phyloP scores from a whole-genome alignment of 2,113 vertebrate genomes.

The Eleginops maclovinus region DNA sequence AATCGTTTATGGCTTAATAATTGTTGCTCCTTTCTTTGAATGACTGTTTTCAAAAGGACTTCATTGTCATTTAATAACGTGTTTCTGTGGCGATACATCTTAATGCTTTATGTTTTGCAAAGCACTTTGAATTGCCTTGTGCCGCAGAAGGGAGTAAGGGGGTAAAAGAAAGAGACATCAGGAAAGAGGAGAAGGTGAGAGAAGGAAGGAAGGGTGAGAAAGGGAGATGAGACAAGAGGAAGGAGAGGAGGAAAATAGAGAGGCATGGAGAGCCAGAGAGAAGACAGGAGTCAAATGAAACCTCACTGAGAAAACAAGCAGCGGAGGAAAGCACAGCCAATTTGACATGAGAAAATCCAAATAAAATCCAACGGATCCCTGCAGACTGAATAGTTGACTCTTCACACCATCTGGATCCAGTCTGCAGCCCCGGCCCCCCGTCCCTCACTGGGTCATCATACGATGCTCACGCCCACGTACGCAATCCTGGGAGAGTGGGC shows the following conservation, averaged over 20 bases:
- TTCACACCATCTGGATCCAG: constrained; percentile 57
- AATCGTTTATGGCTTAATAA: no score
- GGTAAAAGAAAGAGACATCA: no score
- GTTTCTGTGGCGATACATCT: no score
- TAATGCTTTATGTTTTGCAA: no score
- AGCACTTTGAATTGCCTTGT: no score
- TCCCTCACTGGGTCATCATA: constrained; percentile 53
- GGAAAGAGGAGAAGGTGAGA: background rate
- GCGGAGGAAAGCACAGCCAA: constrained; percentile 29
- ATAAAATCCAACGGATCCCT: constrained; percentile 37
- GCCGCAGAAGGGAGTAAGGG: background rate
- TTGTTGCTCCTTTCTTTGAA: no score
- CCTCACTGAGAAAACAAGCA: constrained; percentile 27
- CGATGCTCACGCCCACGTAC: constrained; percentile 59
- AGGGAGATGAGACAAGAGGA: background rate
- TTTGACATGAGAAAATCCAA: constrained; percentile 36
- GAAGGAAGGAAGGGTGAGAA: background rate
- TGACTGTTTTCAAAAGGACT: no score
- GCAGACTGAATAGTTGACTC: constrained; percentile 30
- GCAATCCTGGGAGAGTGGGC: constrained; percentile 56
- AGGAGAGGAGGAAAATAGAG: background rate
- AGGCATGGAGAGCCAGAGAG: background rate
- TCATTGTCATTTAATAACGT: no score
- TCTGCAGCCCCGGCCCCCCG: constrained; percentile 46
- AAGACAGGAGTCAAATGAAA: constrained; percentile 19